Evolutionary conservation across 2,797 vertebrate species (phyloP).

Genomic region (Tapera naevia): DNA sequence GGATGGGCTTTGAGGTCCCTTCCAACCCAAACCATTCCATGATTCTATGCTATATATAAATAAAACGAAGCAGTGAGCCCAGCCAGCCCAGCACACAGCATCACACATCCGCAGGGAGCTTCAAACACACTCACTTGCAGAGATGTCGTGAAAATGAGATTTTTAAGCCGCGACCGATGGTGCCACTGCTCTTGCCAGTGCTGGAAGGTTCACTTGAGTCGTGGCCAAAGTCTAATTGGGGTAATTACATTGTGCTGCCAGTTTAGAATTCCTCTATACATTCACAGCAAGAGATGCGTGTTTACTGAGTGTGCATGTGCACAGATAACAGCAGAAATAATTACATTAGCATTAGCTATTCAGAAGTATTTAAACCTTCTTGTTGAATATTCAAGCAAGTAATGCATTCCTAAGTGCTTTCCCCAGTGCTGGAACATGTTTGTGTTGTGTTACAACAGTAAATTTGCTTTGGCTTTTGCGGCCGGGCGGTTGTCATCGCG

Average conservation of each 20-base stretch:
- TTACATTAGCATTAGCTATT: not conserved
- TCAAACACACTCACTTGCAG: rapidly evolving
- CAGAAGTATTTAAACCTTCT: not conserved
- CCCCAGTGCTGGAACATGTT: not conserved
- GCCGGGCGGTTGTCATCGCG: not conserved
- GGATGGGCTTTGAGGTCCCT: no score
- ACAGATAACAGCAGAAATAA: not conserved
- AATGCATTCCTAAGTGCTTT: rapidly evolving
- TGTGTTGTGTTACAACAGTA: rapidly evolving
- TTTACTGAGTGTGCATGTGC: rapidly evolving
- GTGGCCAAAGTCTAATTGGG: not conserved
- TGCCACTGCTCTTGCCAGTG: not conserved
- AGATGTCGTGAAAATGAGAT: rapidly evolving
- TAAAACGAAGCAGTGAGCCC: not conserved
- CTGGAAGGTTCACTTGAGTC: not conserved
- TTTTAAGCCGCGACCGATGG: rapidly evolving
- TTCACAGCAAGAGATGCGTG: rapidly evolving
- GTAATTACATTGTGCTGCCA: not conserved
- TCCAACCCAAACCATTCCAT: no score
- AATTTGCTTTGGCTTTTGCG: not conserved
- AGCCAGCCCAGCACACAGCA: not conserved
- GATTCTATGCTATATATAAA: no score
- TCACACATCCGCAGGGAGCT: rapidly evolving
- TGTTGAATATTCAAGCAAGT: not conserved
- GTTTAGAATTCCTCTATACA: not conserved